Conservation (phyloP, 2,113 vertebrate genomes). For the Etia nguti region DNA sequence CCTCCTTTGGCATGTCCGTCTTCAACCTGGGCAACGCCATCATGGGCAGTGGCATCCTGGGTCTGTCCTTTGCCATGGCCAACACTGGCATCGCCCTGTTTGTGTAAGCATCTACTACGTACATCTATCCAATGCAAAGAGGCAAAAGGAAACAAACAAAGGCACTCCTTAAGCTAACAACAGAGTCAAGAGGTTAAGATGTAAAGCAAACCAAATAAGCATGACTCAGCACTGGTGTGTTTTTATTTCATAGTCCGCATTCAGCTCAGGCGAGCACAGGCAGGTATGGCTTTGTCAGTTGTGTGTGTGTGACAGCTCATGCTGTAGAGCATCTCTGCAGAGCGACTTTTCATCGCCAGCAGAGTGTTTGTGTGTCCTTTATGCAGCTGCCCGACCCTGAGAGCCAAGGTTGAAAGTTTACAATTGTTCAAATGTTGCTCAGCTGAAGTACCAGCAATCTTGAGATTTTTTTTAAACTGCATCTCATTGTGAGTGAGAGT, state of each 20-base stretch:
- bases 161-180: background rate
- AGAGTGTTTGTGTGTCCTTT: background rate
- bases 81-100: constrained; percentile 98
- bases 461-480: background rate
- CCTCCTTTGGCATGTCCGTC: constrained; percentile 98
- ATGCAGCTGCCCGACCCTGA: constrained; percentile 5
- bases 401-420: background rate
- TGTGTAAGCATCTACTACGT: constrained; percentile 80
- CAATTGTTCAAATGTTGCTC: background rate
- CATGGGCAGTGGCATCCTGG: constrained; percentile 98
- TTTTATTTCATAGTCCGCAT: background rate
- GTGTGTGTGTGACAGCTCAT: background rate
- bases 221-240: background rate
- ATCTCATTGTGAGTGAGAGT: background rate
- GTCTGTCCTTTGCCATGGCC: constrained; percentile 97
- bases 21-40: constrained; percentile 99
- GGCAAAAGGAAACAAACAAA: background rate
- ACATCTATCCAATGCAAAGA: background rate
- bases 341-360: background rate
- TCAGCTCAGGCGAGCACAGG: background rate
- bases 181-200: background rate
- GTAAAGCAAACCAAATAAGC: background rate
- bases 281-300: constrained; percentile 31
- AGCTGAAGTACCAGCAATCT: background rate
- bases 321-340: background rate